Percentiles rank a stretch among this genome's conserved stretches.
phyloP scores from a whole-genome alignment of 2,888 invertebrate species.

The Agonopterix arenella region DNA sequence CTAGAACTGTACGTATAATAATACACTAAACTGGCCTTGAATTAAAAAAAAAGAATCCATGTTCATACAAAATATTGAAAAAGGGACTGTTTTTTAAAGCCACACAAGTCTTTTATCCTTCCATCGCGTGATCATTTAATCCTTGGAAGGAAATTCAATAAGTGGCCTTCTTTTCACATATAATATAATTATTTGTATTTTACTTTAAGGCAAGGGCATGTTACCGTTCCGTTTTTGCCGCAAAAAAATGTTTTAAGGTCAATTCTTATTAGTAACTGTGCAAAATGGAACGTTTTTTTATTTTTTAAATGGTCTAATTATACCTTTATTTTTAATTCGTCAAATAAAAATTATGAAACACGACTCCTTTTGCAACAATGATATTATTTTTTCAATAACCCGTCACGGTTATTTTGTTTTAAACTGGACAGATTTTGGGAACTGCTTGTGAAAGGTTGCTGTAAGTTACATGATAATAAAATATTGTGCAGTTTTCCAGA shows the following conservation, averaged over 20 bases:
- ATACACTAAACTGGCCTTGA: slow-evolving; percentile 8
- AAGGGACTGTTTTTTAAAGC: slow-evolving; percentile 13
- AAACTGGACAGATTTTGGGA: no score
- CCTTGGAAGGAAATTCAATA: slow-evolving; percentile 28
- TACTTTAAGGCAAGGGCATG: slow-evolving; percentile 38
- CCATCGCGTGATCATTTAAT: slow-evolving; percentile 36
- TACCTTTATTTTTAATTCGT: no score
- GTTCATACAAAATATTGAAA: slow-evolving; percentile 1
- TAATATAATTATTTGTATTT: slow-evolving; percentile 8
- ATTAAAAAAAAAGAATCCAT: slow-evolving; percentile 5
- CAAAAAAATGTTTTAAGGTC: slow-evolving; percentile 25
- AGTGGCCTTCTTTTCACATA: slow-evolving; percentile 33
- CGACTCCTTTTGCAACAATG: no score
- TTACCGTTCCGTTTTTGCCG: slow-evolving; percentile 20
- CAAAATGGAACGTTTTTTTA: no score
- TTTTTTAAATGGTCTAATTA: no score
- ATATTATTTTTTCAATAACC: no score
- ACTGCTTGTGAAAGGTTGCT: no score
- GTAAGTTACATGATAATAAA: no score
- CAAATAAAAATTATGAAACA: no score
- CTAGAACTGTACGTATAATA: no score
- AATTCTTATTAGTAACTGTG: slow-evolving; percentile 10
- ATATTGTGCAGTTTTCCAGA: no score
- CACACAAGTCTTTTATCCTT: slow-evolving; percentile 26
- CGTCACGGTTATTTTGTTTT: no score